Base-by-base conservation (phyloP, 1,140 invertebrate species). In the Orussus abietinus region DNA sequence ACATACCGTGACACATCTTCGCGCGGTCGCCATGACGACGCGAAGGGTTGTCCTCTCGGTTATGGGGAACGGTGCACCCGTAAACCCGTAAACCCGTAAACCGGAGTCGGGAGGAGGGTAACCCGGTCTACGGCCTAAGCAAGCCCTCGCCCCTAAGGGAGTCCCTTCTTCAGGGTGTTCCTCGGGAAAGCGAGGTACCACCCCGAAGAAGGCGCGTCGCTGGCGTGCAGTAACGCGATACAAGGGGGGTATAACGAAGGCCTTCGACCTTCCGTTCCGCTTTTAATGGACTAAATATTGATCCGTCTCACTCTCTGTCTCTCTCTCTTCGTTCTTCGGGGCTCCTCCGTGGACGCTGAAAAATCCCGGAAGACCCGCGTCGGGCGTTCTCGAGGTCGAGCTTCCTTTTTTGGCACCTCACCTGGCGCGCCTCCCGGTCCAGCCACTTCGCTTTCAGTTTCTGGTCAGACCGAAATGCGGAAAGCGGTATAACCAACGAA, bases 1-100 rank as follows among this genome's bases (percentile, higher is more conserved):
- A 38, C 45, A 47, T 47, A 47, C 20, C 40, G 21, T 38, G 40
- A 38, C 45, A 30, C 40, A 38, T 47, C 39, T 42, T 47, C 40
- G 11, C 17, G 39, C 17, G 45, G 45, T 47, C 22, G 5, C 45
- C 45, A 43, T 47, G 40, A 31, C 21, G 29, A 47, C 40, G 35
- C 26, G 30, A 43, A 42, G 45, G 29, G 40, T 35, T 37, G 28
- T 19, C 22, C 38, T 35, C 45, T 3, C 19, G 21, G 19, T 18
- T 19, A 46, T 46, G 44, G 37, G 42, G 35, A 38, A 38, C 19
- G 17, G n/a, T 12, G 20, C 5, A 10, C n/a, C 12, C 38, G 19
- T 34, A 26, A 20, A 33, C 33, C 32, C 45, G 30, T 32, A 32
- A 32, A 9, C 43, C 43, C 35, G 30, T 45, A 38, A 45, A 30